Evolutionary conservation across 1,140 invertebrate species (phyloP).

Genomic region (Megalonaias nervosa): DNA sequence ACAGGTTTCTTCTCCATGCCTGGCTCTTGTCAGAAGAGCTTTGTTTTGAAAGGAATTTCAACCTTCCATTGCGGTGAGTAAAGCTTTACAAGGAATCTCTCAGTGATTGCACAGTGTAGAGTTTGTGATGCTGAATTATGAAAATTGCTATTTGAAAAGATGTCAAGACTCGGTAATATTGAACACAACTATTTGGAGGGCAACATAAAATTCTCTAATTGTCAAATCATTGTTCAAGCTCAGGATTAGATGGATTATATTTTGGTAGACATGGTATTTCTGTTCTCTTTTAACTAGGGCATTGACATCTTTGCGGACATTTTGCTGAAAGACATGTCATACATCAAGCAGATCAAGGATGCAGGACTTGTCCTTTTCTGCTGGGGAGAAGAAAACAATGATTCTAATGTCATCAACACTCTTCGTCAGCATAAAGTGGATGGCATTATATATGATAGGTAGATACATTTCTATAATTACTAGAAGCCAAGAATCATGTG

Average conservation of each 20-base stretch:
- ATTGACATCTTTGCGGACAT: constrained; percentile 94
- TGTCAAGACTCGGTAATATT: neutral
- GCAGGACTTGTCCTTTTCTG: constrained; percentile 90
- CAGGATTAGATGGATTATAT: neutral
- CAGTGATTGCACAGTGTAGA: too few species aligned
- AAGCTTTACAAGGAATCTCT: too few species aligned
- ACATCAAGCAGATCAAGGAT: constrained; percentile 84
- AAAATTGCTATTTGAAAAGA: neutral
- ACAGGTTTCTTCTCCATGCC: too few species aligned
- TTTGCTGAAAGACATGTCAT: constrained; percentile 84
- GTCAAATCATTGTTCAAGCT: neutral
- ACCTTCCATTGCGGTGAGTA: too few species aligned
- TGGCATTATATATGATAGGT: constrained; percentile 38
- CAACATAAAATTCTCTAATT: neutral
- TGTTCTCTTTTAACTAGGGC: constrained; percentile 74
- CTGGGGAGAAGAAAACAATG: constrained; percentile 97
- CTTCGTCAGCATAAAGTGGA: constrained; percentile 33
- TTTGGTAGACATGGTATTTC: neutral
- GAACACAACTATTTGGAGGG: neutral
- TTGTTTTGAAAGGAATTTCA: too few species aligned
- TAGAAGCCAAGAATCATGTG: too few species aligned
- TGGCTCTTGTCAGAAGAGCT: too few species aligned
- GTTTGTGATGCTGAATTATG: too few species aligned
- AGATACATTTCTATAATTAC: neutral
- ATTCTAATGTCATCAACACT: constrained; percentile 60